These are phyloP conservation scores for Holcopasites calliopsidis DNA, from an alignment of 1,140 invertebrate genomes.

Conservation along the genomic window DNA sequence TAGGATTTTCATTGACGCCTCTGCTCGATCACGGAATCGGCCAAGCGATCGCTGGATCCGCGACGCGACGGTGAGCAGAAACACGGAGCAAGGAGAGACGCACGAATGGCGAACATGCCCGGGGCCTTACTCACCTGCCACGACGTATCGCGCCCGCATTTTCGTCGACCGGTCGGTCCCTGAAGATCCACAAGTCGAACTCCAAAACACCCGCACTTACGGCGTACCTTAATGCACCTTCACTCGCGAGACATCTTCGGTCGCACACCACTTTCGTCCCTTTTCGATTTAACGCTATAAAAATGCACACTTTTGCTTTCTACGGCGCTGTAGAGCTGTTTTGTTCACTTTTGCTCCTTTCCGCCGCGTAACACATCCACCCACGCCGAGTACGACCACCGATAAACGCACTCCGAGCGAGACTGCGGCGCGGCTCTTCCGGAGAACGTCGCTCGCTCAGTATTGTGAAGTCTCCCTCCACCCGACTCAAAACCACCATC, in stretches of 20 bases:
- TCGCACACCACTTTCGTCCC: not conserved
- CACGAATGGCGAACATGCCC: slow-evolving; percentile 39
- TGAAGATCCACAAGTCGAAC: slow-evolving; percentile 24
- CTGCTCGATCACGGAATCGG: not conserved
- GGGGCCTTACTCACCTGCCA: slow-evolving; percentile 65
- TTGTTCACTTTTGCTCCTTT: slow-evolving; percentile 30
- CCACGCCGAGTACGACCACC: slow-evolving; percentile 37
- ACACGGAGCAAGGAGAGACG: slow-evolving; percentile 19
- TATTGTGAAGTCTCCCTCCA: slow-evolving; percentile 38
- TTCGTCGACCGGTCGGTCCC: slow-evolving; percentile 46
- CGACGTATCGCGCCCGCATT: slow-evolving; percentile 65
- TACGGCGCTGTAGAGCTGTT: slow-evolving; percentile 27
- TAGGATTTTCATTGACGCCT: no score
- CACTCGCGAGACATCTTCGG: slow-evolving; percentile 51
- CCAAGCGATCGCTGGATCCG: not conserved
- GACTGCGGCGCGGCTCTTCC: slow-evolving; percentile 45
- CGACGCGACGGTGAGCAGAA: slow-evolving; percentile 8
- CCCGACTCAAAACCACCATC: not conserved
- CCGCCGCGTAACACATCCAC: slow-evolving; percentile 33
- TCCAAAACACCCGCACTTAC: slow-evolving; percentile 38
- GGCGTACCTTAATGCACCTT: slow-evolving; percentile 40
- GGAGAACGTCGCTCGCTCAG: slow-evolving; percentile 45
- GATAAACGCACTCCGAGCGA: slow-evolving; percentile 56
- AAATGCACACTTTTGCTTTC: slow-evolving; percentile 22
- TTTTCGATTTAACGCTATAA: not conserved